These are phyloP conservation scores for Nyctibius grandis DNA, from an alignment of 2,797 vertebrate genomes.

Conservation along the genomic window DNA sequence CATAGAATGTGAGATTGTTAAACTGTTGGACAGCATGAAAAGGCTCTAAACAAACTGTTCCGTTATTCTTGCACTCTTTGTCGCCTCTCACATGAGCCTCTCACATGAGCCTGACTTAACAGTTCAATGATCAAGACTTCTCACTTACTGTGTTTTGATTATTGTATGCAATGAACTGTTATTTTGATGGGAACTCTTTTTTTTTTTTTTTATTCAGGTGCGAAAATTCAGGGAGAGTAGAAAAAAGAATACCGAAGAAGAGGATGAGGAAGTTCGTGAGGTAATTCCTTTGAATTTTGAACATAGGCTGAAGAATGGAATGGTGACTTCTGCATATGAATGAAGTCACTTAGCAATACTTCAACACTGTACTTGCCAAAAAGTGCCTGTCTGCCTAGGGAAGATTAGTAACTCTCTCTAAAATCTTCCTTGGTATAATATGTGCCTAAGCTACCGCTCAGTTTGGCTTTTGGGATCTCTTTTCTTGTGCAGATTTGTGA, in stretches of 20 bases:
- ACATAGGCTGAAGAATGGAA: not conserved
- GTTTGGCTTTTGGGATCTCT: not conserved
- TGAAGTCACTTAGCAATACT: not conserved
- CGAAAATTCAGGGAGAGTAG: slow-evolving; percentile 84
- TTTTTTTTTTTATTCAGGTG: slow-evolving; percentile 73
- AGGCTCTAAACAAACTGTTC: not conserved
- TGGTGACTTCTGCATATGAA: not conserved
- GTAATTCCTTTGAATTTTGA: slow-evolving; percentile 63
- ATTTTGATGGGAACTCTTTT: not conserved
- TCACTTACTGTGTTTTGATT: not conserved
- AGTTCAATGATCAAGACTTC: not conserved
- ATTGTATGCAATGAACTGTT: not conserved
- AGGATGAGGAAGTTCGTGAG: slow-evolving; percentile 91
- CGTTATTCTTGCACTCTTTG: not conserved
- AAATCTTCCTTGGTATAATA: not conserved
- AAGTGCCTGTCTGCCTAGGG: not conserved
- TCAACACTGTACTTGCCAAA: not conserved
- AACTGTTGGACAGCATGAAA: not conserved
- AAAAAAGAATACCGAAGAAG: slow-evolving; percentile 86
- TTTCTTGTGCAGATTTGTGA: not conserved
- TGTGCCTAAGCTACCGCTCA: not conserved
- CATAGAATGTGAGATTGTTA: not conserved
- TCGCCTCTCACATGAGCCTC: not conserved
- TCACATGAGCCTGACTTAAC: not conserved
- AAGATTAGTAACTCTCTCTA: not conserved